Evolutionary conservation across 2,888 invertebrate species (phyloP).

Genomic region (Archips crataeganus): DNA sequence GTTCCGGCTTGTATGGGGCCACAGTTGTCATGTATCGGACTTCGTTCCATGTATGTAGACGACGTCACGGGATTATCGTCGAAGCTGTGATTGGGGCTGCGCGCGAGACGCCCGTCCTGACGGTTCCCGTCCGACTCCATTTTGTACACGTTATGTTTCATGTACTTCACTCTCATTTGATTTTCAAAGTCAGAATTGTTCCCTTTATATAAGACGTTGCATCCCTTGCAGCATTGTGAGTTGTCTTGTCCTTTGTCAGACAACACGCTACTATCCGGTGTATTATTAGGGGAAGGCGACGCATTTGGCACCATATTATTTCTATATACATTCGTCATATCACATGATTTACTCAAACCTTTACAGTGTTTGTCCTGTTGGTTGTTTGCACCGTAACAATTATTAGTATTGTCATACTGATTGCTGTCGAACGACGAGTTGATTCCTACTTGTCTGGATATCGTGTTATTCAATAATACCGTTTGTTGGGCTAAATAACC

Average conservation of each 20-base stretch:
- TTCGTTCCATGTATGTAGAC: slow-evolving; percentile 88
- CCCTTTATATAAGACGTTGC: slow-evolving; percentile 75
- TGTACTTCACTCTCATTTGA: slow-evolving; percentile 71
- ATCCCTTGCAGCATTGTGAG: slow-evolving; percentile 83
- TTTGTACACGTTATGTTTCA: slow-evolving; percentile 75
- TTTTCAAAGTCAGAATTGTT: slow-evolving; percentile 74
- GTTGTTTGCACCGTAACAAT: slow-evolving; percentile 59
- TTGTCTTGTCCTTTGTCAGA: slow-evolving; percentile 69
- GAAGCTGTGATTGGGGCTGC: slow-evolving; percentile 83
- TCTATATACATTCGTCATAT: slow-evolving; percentile 66
- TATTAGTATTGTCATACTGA: slow-evolving; percentile 64
- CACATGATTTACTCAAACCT: slow-evolving; percentile 58
- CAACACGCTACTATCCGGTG: slow-evolving; percentile 79
- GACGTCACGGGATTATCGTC: slow-evolving; percentile 89
- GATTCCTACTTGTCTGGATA: slow-evolving; percentile 88
- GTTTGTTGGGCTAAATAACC: slow-evolving; percentile 97
- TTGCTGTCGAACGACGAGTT: slow-evolving; percentile 67
- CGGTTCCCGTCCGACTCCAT: slow-evolving; percentile 80
- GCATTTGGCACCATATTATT: slow-evolving; percentile 69
- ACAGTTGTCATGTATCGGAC: slow-evolving; percentile 87
- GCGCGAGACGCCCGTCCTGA: slow-evolving; percentile 65
- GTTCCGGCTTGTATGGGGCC: slow-evolving; percentile 94
- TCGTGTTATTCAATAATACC: slow-evolving; percentile 93
- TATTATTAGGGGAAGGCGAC: slow-evolving; percentile 75
- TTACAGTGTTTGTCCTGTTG: slow-evolving; percentile 66